These are phyloP conservation scores for Atlantisia rogersi DNA, from an alignment of 2,113 vertebrate species.

Conservation along the genomic window DNA sequence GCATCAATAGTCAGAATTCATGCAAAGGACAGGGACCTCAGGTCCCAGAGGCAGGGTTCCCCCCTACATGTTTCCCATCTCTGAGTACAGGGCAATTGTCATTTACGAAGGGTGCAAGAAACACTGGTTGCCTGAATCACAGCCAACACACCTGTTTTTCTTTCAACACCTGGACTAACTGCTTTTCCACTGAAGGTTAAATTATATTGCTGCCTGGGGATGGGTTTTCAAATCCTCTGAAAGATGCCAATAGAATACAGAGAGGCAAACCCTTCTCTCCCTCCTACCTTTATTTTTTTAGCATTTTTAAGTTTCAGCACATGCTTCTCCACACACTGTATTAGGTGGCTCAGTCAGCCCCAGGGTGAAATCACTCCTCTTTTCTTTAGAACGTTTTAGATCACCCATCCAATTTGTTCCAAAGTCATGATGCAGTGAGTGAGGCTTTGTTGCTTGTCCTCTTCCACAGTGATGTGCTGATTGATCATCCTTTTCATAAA, in stretches of 20 bases:
- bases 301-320: background rate
- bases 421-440: background rate
- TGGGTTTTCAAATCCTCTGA: background rate
- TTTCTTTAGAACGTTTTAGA: background rate
- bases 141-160: background rate
- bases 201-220: background rate
- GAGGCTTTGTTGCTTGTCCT: background rate
- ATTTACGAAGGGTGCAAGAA: background rate
- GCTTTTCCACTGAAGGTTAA: background rate
- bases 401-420: background rate
- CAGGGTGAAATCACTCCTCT: background rate
- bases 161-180: background rate
- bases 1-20: background rate
- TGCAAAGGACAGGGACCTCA: background rate
- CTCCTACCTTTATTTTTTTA: background rate
- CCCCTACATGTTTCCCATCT: rapidly evolving
- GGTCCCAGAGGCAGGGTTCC: background rate
- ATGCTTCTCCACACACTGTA: background rate
- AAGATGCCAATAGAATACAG: background rate
- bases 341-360: background rate
- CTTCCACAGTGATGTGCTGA: background rate
- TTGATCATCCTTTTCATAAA: constrained; percentile 2
- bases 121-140: background rate
- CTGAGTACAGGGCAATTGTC: background rate
- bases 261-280: background rate